Conservation (phyloP, 2,797 vertebrate species). For the Coranthus polyacanthus region DNA sequence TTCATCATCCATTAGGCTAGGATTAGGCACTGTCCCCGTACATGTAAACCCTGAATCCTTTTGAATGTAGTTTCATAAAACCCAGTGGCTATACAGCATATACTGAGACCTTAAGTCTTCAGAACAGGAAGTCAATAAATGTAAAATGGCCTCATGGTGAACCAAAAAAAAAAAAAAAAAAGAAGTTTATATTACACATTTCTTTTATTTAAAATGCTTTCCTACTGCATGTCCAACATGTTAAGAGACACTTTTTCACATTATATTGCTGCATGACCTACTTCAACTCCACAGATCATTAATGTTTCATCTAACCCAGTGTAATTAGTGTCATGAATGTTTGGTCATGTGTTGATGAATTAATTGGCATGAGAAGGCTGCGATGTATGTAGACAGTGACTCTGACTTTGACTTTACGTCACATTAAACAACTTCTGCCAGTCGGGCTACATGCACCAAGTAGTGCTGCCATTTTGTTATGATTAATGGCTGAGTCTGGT, state of each 20-base stretch:
- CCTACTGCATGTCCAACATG: constrained; percentile 1
- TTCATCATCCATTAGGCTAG: too few species aligned
- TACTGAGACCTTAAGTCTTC: too few species aligned
- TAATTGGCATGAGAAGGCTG: not conserved
- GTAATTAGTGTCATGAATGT: constrained; percentile 20
- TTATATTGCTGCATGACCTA: constrained; percentile 13
- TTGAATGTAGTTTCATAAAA: too few species aligned
- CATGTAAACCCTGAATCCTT: too few species aligned
- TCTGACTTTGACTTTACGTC: constrained; percentile 17
- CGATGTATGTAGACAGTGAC: constrained; percentile 15
- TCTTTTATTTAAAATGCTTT: too few species aligned
- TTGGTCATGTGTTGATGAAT: constrained; percentile 29
- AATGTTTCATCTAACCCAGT: constrained; percentile 25
- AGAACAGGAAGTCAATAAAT: too few species aligned
- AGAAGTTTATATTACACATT: too few species aligned
- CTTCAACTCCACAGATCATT: constrained; percentile 16
- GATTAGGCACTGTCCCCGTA: too few species aligned
- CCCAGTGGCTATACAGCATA: too few species aligned
- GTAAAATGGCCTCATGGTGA: too few species aligned
- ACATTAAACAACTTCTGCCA: constrained; percentile 25
- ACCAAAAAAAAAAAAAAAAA: too few species aligned
- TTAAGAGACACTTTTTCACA: not conserved
- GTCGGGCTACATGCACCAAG: constrained; percentile 12
- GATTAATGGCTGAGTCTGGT: constrained; percentile 37
- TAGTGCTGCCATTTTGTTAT: constrained; percentile 42